Evolutionary conservation across 2,888 invertebrate genomes (phyloP).

Genomic region (Belgica antarctica): DNA sequence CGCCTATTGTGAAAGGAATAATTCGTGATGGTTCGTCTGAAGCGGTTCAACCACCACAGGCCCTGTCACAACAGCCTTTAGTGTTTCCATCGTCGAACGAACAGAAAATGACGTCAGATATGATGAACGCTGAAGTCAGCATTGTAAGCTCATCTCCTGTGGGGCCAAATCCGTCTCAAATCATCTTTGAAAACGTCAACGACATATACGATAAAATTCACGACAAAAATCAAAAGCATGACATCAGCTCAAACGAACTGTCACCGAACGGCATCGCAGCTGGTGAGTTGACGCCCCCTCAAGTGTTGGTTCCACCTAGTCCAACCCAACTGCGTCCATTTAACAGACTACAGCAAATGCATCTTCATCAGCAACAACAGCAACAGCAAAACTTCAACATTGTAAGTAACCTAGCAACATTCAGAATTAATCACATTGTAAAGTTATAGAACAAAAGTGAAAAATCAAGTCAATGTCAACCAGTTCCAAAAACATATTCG

Average conservation of each 20-base stretch:
- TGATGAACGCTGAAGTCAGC: constrained; percentile 16
- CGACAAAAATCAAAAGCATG: constrained; percentile 47
- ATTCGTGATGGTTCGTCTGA: constrained; percentile 38
- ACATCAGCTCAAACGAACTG: constrained; percentile 52
- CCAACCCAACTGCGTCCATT: constrained; percentile 8
- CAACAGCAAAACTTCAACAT: too few species aligned
- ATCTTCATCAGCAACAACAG: constrained; percentile 34
- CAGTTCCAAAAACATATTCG: too few species aligned
- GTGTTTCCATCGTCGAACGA: constrained; percentile 50
- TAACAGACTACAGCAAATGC: too few species aligned
- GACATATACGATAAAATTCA: constrained; percentile 41
- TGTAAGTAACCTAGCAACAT: too few species aligned
- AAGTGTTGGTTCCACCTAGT: constrained; percentile 40
- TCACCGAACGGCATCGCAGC: constrained; percentile 55
- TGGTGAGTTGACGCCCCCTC: constrained; percentile 56
- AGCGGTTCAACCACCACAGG: constrained; percentile 52
- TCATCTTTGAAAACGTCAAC: constrained; percentile 42
- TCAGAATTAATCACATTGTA: too few species aligned
- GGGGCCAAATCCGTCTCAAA: constrained; percentile 18
- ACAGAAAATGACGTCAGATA: constrained; percentile 5
- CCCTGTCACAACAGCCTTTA: constrained; percentile 49
- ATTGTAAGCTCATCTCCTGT: constrained; percentile 1
- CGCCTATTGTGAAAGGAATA: constrained; percentile 45
- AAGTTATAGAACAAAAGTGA: too few species aligned
- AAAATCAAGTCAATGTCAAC: too few species aligned